These are phyloP conservation scores for Poecilia picta DNA, from an alignment of 2,797 vertebrate species.

Conservation along the genomic window DNA sequence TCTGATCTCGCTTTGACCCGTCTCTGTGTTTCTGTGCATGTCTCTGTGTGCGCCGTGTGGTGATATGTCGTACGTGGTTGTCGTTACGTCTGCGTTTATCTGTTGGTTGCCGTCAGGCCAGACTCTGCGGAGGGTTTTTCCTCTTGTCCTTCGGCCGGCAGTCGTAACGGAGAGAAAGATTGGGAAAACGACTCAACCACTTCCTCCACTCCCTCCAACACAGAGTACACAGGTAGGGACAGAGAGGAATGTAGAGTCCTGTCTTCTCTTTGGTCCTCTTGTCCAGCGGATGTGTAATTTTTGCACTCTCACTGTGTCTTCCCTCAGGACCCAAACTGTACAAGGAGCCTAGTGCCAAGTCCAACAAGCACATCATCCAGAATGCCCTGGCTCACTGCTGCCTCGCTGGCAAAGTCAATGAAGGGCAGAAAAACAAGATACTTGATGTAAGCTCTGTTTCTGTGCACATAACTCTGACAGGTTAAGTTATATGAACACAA, in stretches of 20 bases:
- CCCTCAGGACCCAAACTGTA: constrained; percentile 93
- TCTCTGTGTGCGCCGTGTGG: constrained; percentile 21
- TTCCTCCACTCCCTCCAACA: constrained; percentile 94
- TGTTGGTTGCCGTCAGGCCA: constrained; percentile 79
- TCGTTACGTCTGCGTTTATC: constrained; percentile 28
- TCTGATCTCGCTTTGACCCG: constrained; percentile 60
- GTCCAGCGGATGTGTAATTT: neutral
- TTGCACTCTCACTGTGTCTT: constrained; percentile 13
- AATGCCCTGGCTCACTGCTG: constrained; percentile 98
- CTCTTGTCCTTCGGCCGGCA: constrained; percentile 88
- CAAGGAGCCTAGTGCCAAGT: constrained; percentile 98
- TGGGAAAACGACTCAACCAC: constrained; percentile 98
- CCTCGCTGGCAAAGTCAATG: constrained; percentile 96
- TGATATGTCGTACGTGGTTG: neutral
- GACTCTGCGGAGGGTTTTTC: constrained; percentile 94
- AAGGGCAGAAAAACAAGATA: constrained; percentile 98
- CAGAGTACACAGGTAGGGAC: constrained; percentile 92
- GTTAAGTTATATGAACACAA: neutral
- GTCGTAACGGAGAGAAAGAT: constrained; percentile 94
- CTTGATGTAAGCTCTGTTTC: constrained; percentile 85
- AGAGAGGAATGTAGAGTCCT: neutral
- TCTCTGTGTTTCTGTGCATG: constrained; percentile 44
- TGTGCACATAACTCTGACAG: neutral
- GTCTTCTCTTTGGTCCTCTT: neutral
- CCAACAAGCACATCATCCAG: constrained; percentile 98